These are phyloP conservation scores for Caenorhabditis wallacei DNA, from an alignment of 2,888 invertebrate species.

Conservation along the genomic window DNA sequence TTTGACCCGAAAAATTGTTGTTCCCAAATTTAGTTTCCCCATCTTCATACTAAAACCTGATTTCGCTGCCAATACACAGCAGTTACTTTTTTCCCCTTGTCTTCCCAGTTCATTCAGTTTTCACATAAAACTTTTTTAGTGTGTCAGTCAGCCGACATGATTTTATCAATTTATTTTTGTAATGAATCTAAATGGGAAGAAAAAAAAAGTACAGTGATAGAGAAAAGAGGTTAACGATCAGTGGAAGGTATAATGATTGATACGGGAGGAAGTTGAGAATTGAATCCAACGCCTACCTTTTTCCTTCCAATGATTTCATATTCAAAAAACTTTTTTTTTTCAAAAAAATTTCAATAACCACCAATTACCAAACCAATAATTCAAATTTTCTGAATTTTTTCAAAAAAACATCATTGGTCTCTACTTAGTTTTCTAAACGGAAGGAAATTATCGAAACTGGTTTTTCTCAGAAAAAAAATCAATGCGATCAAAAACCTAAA, in stretches of 20 bases:
- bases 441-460: too few relatives aligned
- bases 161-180: constrained; percentile 17
- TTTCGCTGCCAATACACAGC: constrained; percentile 13
- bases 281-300: too few relatives aligned
- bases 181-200: background rate
- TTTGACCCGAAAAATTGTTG: background rate
- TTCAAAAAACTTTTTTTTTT: too few relatives aligned
- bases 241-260: background rate
- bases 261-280: too few relatives aligned
- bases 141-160: constrained; percentile 8
- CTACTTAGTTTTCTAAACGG: too few relatives aligned
- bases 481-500: background rate
- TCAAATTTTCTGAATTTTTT: too few relatives aligned
- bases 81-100: constrained; percentile 5
- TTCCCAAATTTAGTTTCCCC: background rate
- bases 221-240: constrained; percentile 21
- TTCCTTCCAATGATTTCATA: background rate
- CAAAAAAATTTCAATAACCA: too few relatives aligned
- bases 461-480: background rate
- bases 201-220: constrained; percentile 18
- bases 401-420: too few relatives aligned
- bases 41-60: constrained; percentile 26
- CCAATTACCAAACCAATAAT: too few relatives aligned
- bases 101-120: constrained; percentile 17
- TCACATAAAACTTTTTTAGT: constrained; percentile 10